Base-by-base conservation (phyloP, 2,797 vertebrate genomes). In the Prunella strophiata region DNA sequence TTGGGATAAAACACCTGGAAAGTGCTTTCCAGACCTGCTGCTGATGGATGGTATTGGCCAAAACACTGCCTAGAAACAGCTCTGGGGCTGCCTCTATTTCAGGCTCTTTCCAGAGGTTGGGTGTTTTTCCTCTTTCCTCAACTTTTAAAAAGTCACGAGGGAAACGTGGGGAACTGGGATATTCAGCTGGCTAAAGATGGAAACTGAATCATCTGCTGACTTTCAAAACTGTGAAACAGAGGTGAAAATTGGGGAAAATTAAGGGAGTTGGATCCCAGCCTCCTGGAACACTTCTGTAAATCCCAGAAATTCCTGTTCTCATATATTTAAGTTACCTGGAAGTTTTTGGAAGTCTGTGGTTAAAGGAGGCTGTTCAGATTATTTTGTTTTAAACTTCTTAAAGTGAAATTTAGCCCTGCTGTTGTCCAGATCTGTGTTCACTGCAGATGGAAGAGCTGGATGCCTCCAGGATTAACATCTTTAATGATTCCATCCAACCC, bases 371-470 rank as follows among this genome's bases (percentile, higher is more conserved):
- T 2, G 2, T 18, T 71, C 22, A 15, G 22, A 22, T 45, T 32
- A 2, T 3, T 11, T 11, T 2, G 21, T 70, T 22, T 2, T 1
- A 9, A 38, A 30, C 5, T 47, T 13, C 27, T 13, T n/a, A 8
- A 63, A 16, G 40, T 40, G 58, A 47, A 38, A 19, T 72, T 62
- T 11, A 27, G 18, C n/a, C 27, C 27, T 62, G 57, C 40, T 45
- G 6, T 4, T 62, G 48, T 38, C 40, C 57, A 52, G n/a, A 26
- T 32, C 57, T 26, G 32, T 45, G 78, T 45, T 66, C 17, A 9
- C 38, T 52, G 57, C n/a, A 19, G 67, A 6, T 18, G n/a, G 57
- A 55, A 34, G 52, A 27, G 57, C 11, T 45, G 79, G 79, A 27
- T 52, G 40, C 27, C 14, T 32, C 22, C 57, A 47, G 40, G 29